Evolutionary conservation across 2,888 invertebrate genomes (phyloP), one percentile per base, ranked within the genome.

Genomic region (Hypsopygia costalis): DNA sequence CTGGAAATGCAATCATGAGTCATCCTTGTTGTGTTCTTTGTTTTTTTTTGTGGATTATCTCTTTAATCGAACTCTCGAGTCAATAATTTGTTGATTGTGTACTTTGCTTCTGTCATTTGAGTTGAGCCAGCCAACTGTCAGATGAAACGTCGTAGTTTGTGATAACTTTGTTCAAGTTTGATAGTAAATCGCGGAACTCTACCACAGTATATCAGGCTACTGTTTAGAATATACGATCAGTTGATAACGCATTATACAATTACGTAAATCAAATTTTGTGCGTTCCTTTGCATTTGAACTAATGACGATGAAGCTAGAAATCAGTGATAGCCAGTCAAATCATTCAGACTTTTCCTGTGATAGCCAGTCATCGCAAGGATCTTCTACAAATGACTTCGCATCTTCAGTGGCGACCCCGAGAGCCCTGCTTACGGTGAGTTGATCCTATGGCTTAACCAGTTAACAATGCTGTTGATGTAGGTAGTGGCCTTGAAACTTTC

Each of bases 291-390:
- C 55, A 55, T 48, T 46, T 54, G 69, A 63, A 75, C 75, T 69
- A 43, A 83, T 85, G 85, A 85, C 80, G 68, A 91, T 91, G 91
- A 91, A 91, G 88, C 80, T 91, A 53, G 91, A 91, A 65, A 85
- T 90, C 44, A 90, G 90, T 76, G 91, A 91, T 69, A 89, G 82
- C 55, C 83, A 90, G 53, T 91, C 91, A 52, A 91, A 91, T 71
- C 91, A 91, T 65, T 91, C 91, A 43, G 91, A 90, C 75, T 89
- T 82, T 54, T 91, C 91, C 49, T 90, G 90, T 69, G 91, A 91
- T 66, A 91, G 91, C 62, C 91, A 91, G 52, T 89, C 89, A 9
- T 91, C 91, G 31, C 91, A 91, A 64, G 90, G 81, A 46, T 91
- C 91, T 20, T 79, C 90, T 51, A 81, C 88, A 71, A 85, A 85